Evolutionary conservation across 2,113 vertebrate species (phyloP), one percentile per base, ranked within the genome.

Genomic region (Oostethus manadensis): DNA sequence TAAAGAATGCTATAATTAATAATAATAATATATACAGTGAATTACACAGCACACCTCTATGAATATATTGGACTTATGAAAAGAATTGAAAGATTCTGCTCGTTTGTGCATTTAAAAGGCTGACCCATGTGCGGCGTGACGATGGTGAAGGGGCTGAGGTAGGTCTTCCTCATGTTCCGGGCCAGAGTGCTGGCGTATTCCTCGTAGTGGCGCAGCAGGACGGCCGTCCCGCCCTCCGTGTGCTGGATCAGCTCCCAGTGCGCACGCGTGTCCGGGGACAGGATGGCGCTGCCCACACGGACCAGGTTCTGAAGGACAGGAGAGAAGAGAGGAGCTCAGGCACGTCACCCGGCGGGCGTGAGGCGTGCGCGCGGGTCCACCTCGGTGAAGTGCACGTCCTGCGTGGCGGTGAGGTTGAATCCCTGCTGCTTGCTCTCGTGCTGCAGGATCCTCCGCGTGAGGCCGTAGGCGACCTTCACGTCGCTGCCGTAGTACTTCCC

Each of bases 201-300:
- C 84, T 98, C 94, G 0, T 92, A 96, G 82, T 90, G 91, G 20
- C 75, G 90, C 7, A 98, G 91, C 66, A 99, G 85, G 10, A 88
- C 88, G 0, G 94, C 94, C 0, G 94, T 95, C 77, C 95, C 96
- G 0, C 93, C 94, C 74, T 98, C 96, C 0, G 90, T 87, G 84
- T 93, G 90, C 88, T 99, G 96, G 88, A 99, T 97, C 78, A 93
- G 84, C 79, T 97, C 93, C 96, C 96, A 98, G 87, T 96, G 95
- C 1, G 84, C 75, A 58, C 89, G 92, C 8, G 92, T 94, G 56
- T 89, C 86, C 0, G 80, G 50, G 0, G 94, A 90, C 77, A 99
- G 90, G 66, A 99, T 91, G 4, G 91, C 88, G 0, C 95, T 99
- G 87, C 93, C 94, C 80, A 94, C 94, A 4, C 85, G 89, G 70